A percentile compares a stretch with the other conserved stretches of the same genome.
These are phyloP conservation scores for Tetraneura akinire DNA, from an alignment of 1,140 invertebrate genomes.

Conservation along the genomic window DNA sequence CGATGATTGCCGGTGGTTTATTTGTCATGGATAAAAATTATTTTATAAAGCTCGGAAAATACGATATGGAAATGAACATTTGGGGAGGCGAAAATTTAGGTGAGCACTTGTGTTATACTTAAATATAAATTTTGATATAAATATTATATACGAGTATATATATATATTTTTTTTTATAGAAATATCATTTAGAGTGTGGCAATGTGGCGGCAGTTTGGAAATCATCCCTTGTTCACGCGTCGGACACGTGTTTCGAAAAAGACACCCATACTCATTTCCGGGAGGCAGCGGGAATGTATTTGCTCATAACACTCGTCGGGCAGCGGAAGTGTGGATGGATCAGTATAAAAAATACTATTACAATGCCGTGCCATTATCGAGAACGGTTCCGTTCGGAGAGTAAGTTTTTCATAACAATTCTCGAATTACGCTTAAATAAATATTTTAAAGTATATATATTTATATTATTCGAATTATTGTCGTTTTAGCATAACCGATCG, in stretches of 20 bases:
- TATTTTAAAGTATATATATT: neutral
- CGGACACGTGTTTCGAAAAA: slow-evolving; percentile 90
- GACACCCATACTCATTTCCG: slow-evolving; percentile 93
- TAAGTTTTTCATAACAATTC: slow-evolving; percentile 63
- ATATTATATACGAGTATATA: too few relatives aligned
- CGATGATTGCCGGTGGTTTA: slow-evolving; percentile 92
- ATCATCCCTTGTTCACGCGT: slow-evolving; percentile 92
- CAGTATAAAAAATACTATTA: slow-evolving; percentile 93
- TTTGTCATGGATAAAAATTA: slow-evolving; percentile 91
- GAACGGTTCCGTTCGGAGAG: slow-evolving; percentile 86
- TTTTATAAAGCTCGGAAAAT: slow-evolving; percentile 92
- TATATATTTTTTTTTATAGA: slow-evolving; percentile 59
- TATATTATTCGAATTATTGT: slow-evolving; percentile 35
- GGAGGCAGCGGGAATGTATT: slow-evolving; percentile 90
- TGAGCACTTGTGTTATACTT: slow-evolving; percentile 56
- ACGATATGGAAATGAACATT: slow-evolving; percentile 97
- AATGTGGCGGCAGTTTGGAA: slow-evolving; percentile 91
- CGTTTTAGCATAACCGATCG: slow-evolving; percentile 80
- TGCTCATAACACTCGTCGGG: slow-evolving; percentile 81
- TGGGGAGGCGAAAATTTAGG: slow-evolving; percentile 89
- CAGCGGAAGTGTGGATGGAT: slow-evolving; percentile 96
- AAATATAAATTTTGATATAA: too few relatives aligned
- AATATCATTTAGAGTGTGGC: slow-evolving; percentile 86
- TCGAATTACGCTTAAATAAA: neutral
- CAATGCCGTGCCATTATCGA: slow-evolving; percentile 79